Conservation (phyloP, 2,797 vertebrate genomes). For the Clarias fuscus region DNA sequence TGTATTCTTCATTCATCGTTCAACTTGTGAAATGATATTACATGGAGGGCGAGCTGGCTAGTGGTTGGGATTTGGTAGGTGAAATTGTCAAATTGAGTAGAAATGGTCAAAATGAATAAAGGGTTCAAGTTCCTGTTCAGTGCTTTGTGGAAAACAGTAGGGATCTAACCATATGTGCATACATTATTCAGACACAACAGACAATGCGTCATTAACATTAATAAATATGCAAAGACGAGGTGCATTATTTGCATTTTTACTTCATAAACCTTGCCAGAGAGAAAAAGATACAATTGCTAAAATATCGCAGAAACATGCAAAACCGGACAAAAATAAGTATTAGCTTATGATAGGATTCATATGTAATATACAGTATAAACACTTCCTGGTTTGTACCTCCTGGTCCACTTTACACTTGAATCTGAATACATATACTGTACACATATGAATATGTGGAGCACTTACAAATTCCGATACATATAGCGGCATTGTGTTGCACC, state of each 20-base stretch:
- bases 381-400: background rate
- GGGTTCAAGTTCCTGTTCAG: background rate
- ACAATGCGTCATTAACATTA: background rate
- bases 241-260: background rate
- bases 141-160: background rate
- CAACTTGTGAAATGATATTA: background rate
- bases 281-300: background rate
- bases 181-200: background rate
- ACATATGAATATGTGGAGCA: background rate
- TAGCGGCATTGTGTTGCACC: background rate
- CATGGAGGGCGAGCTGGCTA: background rate
- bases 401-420: background rate
- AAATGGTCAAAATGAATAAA: background rate
- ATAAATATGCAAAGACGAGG: background rate
- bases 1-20: background rate
- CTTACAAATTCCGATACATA: background rate
- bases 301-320: background rate
- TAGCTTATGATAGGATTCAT: background rate
- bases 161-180: background rate
- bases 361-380: background rate
- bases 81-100: background rate
- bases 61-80: background rate
- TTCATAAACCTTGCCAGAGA: background rate
- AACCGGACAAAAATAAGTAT: background rate
- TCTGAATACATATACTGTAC: background rate